Evolutionary conservation across 2,888 invertebrate species (phyloP).

Genomic region (Dryadula phaetusa): DNA sequence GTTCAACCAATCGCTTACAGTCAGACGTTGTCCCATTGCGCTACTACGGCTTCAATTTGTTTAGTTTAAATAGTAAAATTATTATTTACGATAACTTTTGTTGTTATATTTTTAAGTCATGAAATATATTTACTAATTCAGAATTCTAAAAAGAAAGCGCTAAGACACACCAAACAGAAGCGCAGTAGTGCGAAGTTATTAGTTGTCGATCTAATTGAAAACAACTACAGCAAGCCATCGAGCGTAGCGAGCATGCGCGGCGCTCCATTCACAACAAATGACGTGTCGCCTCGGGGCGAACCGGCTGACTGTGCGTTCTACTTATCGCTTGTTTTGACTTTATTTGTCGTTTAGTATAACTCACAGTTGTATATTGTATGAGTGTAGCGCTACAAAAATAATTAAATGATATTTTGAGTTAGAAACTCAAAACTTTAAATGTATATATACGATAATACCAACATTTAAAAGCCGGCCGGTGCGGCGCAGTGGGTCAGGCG

Average conservation of each 20-base stretch:
- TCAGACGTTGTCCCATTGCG: too few relatives aligned
- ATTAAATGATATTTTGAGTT: neutral
- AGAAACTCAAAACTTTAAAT: conserved; percentile 1
- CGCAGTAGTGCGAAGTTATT: conserved; percentile 9
- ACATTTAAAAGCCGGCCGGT: conserved; percentile 42
- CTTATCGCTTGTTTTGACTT: conserved; percentile 40
- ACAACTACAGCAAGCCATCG: conserved; percentile 52
- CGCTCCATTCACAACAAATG: conserved; percentile 61
- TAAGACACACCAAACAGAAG: neutral
- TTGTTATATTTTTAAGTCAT: neutral
- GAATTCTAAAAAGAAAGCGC: neutral
- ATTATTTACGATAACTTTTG: neutral
- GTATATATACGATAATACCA: conserved; percentile 34
- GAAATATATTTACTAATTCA: neutral
- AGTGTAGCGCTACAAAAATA: neutral
- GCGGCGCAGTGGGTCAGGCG: conserved; percentile 77
- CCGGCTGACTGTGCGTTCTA: conserved; percentile 48
- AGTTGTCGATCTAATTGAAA: conserved; percentile 50
- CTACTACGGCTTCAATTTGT: too few relatives aligned
- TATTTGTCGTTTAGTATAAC: neutral
- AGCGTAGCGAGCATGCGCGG: conserved; percentile 61
- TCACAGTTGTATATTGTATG: neutral
- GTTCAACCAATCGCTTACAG: too few relatives aligned
- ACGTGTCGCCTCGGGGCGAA: conserved; percentile 52
- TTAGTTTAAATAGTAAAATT: neutral